Conservation (phyloP, 2,113 vertebrate genomes). For the Xiphophorus hellerii region DNA sequence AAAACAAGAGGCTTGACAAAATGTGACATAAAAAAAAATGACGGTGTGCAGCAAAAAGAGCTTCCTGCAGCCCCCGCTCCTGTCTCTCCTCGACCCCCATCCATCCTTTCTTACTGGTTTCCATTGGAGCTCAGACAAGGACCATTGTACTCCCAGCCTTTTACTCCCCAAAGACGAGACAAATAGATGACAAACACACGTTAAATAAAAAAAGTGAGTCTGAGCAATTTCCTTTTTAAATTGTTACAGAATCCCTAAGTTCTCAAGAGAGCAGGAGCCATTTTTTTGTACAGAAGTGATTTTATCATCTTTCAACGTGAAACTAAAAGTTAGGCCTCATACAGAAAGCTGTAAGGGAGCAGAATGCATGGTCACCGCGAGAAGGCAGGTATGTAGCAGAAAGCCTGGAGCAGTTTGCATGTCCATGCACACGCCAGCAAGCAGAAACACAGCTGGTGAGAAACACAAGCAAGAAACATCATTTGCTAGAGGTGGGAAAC, state of each 20-base stretch:
- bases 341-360: slow-evolving; percentile 12
- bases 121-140: slow-evolving; percentile 70
- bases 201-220: slow-evolving; percentile 31
- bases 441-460: slow-evolving; percentile 23
- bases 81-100: neutral
- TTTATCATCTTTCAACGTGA: slow-evolving; percentile 1
- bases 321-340: neutral
- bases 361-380: slow-evolving; percentile 15
- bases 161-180: slow-evolving; percentile 52
- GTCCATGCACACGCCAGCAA: slow-evolving; percentile 52
- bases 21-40: slow-evolving; percentile 47
- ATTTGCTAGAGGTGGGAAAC: neutral
- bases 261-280: neutral
- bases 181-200: slow-evolving; percentile 34
- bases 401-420: slow-evolving; percentile 28
- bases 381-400: slow-evolving; percentile 14
- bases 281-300: neutral
- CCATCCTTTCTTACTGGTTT: slow-evolving; percentile 41
- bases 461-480: neutral
- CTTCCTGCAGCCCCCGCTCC: slow-evolving; percentile 25
- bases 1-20: slow-evolving; percentile 43
- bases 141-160: slow-evolving; percentile 69
- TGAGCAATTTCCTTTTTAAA: slow-evolving; percentile 1
- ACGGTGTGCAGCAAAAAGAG: slow-evolving; percentile 43
- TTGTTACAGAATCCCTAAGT: neutral